phyloP scores from a whole-genome alignment of 2,797 vertebrate genomes.

The Carcharodon carcharias region DNA sequence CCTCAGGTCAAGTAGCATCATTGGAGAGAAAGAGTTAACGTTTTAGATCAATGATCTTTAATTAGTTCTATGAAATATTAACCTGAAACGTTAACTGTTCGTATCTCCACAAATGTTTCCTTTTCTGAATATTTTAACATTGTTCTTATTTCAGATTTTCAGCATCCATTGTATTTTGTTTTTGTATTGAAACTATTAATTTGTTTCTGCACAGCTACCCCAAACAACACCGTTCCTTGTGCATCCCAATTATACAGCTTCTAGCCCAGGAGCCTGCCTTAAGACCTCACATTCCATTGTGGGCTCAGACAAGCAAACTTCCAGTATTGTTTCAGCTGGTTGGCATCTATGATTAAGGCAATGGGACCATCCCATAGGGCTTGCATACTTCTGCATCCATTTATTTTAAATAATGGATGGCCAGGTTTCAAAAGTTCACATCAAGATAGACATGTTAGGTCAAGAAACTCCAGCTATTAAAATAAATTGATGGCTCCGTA shows the following conservation, averaged over 20 bases:
- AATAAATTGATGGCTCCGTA: neutral
- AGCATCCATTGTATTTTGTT: neutral
- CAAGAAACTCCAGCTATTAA: neutral
- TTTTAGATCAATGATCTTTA: too few species aligned
- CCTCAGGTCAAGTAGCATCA: too few species aligned
- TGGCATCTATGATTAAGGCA: too few species aligned
- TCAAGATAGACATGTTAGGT: neutral
- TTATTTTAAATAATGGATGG: neutral
- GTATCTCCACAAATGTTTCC: too few species aligned
- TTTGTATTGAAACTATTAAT: neutral
- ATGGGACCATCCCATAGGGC: neutral
- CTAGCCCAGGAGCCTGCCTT: neutral
- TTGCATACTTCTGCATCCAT: neutral
- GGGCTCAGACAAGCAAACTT: neutral
- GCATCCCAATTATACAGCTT: neutral
- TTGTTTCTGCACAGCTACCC: neutral
- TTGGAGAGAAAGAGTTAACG: too few species aligned
- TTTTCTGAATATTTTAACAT: too few species aligned
- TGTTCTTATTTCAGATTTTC: neutral
- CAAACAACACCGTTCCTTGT: neutral
- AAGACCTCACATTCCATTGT: neutral
- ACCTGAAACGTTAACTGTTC: too few species aligned
- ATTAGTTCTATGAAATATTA: too few species aligned
- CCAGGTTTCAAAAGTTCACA: neutral
- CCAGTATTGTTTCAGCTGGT: neutral